Conservation (phyloP, 2,113 vertebrate species). For the Larimichthys crocea region DNA sequence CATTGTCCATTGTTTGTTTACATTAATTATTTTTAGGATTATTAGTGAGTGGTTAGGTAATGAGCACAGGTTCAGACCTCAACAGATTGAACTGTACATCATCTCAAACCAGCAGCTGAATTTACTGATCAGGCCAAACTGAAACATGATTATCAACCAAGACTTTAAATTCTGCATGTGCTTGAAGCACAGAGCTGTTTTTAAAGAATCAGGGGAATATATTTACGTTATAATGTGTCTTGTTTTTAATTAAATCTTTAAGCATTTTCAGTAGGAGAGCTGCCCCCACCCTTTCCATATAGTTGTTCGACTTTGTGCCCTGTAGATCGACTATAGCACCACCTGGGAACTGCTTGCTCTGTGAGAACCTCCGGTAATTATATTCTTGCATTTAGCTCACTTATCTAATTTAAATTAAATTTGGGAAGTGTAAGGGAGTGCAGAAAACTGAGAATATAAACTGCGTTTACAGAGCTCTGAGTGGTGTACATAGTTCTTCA, state of each 20-base stretch:
- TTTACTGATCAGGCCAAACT: not conserved
- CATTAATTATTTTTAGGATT: not conserved
- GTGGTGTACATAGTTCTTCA: slow-evolving; percentile 11
- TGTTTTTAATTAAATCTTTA: slow-evolving; percentile 15
- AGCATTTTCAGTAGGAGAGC: slow-evolving; percentile 1
- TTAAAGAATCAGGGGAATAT: not conserved
- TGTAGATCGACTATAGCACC: not conserved
- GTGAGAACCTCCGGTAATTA: slow-evolving; percentile 26
- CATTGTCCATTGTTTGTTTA: not conserved
- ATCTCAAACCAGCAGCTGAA: not conserved
- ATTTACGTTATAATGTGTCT: not conserved
- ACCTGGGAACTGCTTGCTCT: slow-evolving; percentile 4
- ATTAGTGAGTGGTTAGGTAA: not conserved
- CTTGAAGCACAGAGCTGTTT: not conserved
- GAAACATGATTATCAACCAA: not conserved
- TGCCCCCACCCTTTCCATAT: not conserved
- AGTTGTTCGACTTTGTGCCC: slow-evolving; percentile 10
- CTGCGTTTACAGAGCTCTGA: slow-evolving; percentile 32
- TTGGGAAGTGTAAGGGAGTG: slow-evolving; percentile 19
- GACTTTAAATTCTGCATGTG: not conserved
- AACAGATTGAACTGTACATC: not conserved
- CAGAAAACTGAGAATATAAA: slow-evolving; percentile 32
- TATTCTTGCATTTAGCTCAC: slow-evolving; percentile 37
- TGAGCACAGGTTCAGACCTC: not conserved
- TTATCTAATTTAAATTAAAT: slow-evolving; percentile 52